These are phyloP conservation scores for Lepus oiostolus DNA, from an alignment of 2,797 vertebrate genomes.

Conservation along the genomic window DNA sequence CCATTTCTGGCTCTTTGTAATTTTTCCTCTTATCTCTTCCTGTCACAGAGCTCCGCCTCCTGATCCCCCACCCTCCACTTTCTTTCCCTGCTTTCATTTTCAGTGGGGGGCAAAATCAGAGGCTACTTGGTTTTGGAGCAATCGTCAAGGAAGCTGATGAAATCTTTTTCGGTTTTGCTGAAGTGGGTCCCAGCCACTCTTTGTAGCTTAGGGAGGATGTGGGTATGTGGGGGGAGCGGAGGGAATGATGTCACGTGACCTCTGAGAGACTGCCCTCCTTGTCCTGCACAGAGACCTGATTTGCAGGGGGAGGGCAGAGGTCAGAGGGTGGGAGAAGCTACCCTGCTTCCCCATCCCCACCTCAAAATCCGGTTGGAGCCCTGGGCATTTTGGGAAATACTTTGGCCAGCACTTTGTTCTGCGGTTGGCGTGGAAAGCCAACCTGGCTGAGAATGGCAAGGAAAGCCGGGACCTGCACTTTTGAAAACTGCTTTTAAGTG, in stretches of 20 bases:
- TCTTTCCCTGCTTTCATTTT: neutral
- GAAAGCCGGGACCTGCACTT: neutral
- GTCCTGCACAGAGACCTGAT: neutral
- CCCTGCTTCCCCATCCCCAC: neutral
- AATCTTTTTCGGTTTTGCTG: conserved; percentile 11
- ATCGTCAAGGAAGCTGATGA: conserved; percentile 26
- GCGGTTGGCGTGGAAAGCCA: neutral
- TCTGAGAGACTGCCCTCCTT: neutral
- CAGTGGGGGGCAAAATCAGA: conserved; percentile 53
- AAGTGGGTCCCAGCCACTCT: neutral
- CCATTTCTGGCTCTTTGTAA: neutral
- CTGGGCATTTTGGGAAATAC: neutral
- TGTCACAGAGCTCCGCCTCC: too few species aligned
- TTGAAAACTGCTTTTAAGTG: neutral
- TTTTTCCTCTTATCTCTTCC: conserved; percentile 45
- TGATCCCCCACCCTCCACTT: rapidly evolving
- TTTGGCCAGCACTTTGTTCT: neutral
- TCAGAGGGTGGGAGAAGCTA: neutral
- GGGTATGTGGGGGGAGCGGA: neutral
- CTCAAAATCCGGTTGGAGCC: neutral
- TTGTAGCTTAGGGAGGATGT: neutral
- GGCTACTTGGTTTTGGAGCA: conserved; percentile 50
- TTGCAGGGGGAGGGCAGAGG: neutral
- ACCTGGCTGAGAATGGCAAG: neutral
- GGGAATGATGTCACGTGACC: too few species aligned